phyloP scores from a whole-genome alignment of 2,797 vertebrate genomes.

The Varecia variegata region DNA sequence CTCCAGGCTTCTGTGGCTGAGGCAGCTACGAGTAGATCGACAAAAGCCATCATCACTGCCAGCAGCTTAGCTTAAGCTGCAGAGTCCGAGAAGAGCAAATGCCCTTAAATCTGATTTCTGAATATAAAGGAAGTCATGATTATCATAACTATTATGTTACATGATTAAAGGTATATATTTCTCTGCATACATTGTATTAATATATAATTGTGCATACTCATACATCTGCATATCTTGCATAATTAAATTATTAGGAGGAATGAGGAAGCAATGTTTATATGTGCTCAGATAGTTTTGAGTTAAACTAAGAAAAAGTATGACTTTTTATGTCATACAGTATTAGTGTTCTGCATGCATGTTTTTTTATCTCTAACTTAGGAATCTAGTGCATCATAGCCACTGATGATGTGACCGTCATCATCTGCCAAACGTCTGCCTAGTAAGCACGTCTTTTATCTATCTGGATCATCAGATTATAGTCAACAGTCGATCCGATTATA shows the following conservation, averaged over 20 bases:
- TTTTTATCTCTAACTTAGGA: not conserved
- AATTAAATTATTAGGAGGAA: not conserved
- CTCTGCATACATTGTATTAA: not conserved
- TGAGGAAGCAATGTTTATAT: not conserved
- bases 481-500: not conserved
- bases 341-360: not conserved
- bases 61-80: not conserved
- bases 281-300: not conserved
- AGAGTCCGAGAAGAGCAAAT: not conserved
- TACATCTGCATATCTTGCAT: not conserved
- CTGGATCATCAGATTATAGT: not conserved
- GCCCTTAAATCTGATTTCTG: not conserved
- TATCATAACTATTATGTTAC: not conserved
- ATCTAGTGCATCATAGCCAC: not conserved
- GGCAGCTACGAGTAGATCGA: not conserved
- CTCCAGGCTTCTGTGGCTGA: not conserved
- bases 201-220: not conserved
- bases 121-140: slow-evolving; percentile 5
- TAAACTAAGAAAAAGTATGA: not conserved
- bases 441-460: not conserved
- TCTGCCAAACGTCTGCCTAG: not conserved
- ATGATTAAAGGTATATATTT: not conserved
- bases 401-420: not conserved
- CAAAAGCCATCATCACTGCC: not conserved
- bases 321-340: not conserved